These are phyloP conservation scores for Nemoura dubitans DNA, from an alignment of 2,888 invertebrate genomes.

Conservation along the genomic window DNA sequence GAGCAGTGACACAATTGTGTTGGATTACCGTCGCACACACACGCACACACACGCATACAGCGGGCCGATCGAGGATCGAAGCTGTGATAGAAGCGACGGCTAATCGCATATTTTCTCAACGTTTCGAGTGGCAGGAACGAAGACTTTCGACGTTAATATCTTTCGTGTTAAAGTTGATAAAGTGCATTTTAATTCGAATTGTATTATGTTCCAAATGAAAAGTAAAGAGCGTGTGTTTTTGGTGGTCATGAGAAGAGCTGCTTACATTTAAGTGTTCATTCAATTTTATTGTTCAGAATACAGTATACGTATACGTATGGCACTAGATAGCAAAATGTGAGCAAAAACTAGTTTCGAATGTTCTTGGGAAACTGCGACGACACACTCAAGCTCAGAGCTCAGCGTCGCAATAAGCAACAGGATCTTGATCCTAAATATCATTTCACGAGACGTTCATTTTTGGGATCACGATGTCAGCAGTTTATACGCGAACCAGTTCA, in stretches of 20 bases:
- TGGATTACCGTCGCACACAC: not conserved
- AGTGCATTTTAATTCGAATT: not conserved
- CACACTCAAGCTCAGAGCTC: not conserved
- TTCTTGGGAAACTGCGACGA: not conserved
- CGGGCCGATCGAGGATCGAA: not conserved
- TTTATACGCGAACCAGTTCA: slow-evolving; percentile 12
- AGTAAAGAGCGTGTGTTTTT: not conserved
- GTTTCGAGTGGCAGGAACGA: not conserved
- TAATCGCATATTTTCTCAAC: not conserved
- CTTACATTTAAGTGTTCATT: not conserved
- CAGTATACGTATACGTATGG: not conserved
- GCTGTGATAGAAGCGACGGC: not conserved
- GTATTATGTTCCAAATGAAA: not conserved
- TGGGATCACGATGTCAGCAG: not conserved
- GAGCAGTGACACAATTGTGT: not conserved
- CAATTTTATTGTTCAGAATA: not conserved
- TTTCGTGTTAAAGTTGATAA: not conserved
- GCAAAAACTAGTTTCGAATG: not conserved
- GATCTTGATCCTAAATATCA: not conserved
- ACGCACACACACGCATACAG: not conserved
- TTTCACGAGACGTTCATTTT: not conserved
- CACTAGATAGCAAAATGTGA: not conserved
- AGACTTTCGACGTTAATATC: not conserved
- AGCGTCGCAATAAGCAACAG: not conserved
- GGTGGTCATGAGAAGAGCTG: not conserved